A percentile compares a stretch with the other conserved stretches of the same genome.
phyloP scores from a whole-genome alignment of 1,140 invertebrate species.

The Drosophila littoralis region DNA sequence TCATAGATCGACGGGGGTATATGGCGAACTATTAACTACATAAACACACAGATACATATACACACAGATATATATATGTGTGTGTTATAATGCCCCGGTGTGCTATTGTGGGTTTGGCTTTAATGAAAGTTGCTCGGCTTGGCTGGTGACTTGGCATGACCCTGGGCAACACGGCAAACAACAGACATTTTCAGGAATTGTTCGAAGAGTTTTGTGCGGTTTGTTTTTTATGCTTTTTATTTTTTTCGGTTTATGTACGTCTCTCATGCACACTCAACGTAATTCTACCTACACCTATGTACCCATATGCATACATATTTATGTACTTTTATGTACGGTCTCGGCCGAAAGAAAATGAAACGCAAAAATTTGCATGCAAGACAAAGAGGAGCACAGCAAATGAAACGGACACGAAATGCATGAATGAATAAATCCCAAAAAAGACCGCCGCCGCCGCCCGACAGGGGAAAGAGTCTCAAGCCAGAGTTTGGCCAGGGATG shows the following conservation, averaged over 20 bases:
- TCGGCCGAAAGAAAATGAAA: conserved; percentile 43
- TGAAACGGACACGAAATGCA: conserved; percentile 56
- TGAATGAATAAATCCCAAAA: conserved; percentile 61
- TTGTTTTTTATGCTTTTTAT: conserved; percentile 40
- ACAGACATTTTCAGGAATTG: conserved; percentile 55
- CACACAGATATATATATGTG: background rate
- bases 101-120: conserved; percentile 62
- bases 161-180: conserved; percentile 52
- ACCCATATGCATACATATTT: conserved; percentile 24
- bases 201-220: conserved; percentile 50
- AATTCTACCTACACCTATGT: conserved; percentile 50
- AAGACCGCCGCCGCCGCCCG: conserved; percentile 6
- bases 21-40: conserved; percentile 8
- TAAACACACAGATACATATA: conserved; percentile 14
- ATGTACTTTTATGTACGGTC: conserved; percentile 20
- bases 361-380: conserved; percentile 62
- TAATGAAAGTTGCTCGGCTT: conserved; percentile 64
- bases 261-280: conserved; percentile 49
- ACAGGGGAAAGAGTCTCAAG: conserved; percentile 13
- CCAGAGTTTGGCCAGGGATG: conserved; percentile 11
- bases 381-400: conserved; percentile 49
- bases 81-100: conserved; percentile 25
- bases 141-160: conserved; percentile 60
- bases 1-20: conserved; percentile 28
- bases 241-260: conserved; percentile 8